Conservation (phyloP, 2,888 invertebrate genomes). For the Danaus chrysippus region DNA sequence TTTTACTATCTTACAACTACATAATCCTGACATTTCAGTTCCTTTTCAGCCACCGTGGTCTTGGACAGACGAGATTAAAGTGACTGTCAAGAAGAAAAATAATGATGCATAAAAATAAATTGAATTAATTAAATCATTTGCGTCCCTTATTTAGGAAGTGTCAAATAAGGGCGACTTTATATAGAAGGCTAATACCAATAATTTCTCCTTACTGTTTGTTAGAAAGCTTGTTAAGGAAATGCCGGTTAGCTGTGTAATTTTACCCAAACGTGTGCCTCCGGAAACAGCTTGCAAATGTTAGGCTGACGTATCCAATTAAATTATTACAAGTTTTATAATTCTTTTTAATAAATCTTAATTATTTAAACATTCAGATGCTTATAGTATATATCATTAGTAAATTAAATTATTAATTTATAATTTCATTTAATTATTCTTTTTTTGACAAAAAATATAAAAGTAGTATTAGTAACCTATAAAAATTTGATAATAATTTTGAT, state of each 20-base stretch:
- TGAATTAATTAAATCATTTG: constrained; percentile 10
- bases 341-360: not conserved
- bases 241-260: constrained; percentile 66
- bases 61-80: no score
- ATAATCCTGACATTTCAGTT: no score
- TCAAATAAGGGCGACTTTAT: constrained; percentile 38
- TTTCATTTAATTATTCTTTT: no score
- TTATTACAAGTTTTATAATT: not conserved
- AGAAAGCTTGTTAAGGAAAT: constrained; percentile 69
- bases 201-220: constrained; percentile 67
- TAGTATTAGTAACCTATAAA: no score
- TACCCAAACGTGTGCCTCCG: constrained; percentile 51
- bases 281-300: constrained; percentile 17
- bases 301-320: not conserved
- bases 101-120: constrained; percentile 8
- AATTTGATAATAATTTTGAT: no score
- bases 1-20: no score
- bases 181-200: constrained; percentile 48
- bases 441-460: no score
- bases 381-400: no score
- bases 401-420: no score
- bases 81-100: no score
- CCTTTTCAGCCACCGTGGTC: no score
- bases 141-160: constrained; percentile 14
- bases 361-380: not conserved